Evolutionary conservation across 2,888 invertebrate species (phyloP).

Genomic region (Myopa tessellatipennis): DNA sequence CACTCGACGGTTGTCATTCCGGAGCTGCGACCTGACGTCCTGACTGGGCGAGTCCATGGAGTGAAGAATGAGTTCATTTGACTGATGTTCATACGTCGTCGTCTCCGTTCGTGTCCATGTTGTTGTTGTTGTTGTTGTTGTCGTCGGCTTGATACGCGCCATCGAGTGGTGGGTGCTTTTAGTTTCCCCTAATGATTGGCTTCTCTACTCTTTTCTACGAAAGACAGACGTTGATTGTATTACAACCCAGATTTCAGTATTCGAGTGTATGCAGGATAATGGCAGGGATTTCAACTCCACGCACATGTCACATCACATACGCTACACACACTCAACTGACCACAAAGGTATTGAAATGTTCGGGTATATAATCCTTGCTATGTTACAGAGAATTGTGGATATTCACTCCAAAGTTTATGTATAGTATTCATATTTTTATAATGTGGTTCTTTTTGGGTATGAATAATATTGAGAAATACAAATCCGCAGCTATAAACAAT

Average conservation of each 20-base stretch:
- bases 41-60: neutral
- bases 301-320: no score
- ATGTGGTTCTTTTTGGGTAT: no score
- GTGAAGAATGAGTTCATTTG: no score
- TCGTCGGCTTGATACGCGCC: neutral
- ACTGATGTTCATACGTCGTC: neutral
- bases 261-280: neutral
- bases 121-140: neutral
- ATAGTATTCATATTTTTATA: no score
- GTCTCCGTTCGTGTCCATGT: neutral
- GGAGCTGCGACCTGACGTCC: no score
- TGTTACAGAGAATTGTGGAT: no score
- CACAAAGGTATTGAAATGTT: no score
- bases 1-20: slow-evolving; percentile 22
- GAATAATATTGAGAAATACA: no score
- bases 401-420: no score
- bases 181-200: neutral
- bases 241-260: neutral
- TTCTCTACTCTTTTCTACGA: neutral
- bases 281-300: neutral
- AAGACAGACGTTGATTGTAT: neutral
- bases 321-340: no score
- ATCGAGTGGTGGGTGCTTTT: neutral
- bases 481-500: no score
- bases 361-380: no score